Evolutionary conservation across 1,140 invertebrate genomes (phyloP).

Genomic region (Aphis gossypii): DNA sequence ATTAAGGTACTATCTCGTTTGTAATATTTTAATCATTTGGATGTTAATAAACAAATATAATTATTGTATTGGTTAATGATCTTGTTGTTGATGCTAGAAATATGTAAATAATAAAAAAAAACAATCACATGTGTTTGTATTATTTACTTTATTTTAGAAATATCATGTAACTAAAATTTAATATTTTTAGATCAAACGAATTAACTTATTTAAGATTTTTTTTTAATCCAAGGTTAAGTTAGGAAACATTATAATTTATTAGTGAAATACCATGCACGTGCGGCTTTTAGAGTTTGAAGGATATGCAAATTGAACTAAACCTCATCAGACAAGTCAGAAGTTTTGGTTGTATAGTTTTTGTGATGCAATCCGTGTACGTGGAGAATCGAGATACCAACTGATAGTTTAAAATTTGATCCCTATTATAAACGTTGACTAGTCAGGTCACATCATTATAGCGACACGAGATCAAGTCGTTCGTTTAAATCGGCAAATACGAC

Average conservation of each 20-base stretch:
- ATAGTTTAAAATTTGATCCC: background rate
- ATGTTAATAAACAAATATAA: too few relatives aligned
- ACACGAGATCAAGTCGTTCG: background rate
- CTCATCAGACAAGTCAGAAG: background rate
- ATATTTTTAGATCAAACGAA: background rate
- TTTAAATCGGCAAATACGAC: background rate
- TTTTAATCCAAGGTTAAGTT: background rate
- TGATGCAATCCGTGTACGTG: background rate
- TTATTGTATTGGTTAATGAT: too few relatives aligned
- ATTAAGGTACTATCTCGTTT: too few relatives aligned
- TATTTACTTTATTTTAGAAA: background rate
- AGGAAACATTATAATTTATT: background rate
- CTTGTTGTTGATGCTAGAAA: too few relatives aligned
- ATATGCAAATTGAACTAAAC: slow-evolving; percentile 4
- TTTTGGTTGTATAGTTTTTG: background rate
- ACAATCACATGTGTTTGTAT: too few relatives aligned
- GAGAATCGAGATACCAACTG: background rate
- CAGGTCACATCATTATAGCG: background rate
- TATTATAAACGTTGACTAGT: background rate
- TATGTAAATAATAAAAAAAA: too few relatives aligned
- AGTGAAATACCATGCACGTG: background rate
- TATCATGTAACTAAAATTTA: background rate
- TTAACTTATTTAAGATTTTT: background rate
- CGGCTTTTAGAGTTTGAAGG: background rate
- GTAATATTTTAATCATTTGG: too few relatives aligned